Base-by-base conservation (phyloP, 2,113 vertebrate genomes). In the Mustela lutreola region DNA sequence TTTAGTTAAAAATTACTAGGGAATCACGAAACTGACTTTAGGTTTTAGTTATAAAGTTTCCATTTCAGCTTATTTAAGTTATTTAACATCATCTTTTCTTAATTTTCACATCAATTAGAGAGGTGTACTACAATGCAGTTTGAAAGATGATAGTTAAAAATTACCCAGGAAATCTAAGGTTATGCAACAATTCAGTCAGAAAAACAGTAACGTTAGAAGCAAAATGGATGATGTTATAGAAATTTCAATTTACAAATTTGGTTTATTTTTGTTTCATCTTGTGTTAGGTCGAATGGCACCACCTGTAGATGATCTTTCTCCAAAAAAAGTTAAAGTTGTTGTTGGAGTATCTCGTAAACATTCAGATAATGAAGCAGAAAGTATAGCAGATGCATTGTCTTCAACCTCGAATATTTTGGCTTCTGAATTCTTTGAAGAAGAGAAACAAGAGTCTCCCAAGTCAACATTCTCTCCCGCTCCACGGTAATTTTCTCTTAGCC, bases 201-300 rank as follows among this genome's bases (percentile, higher is more conserved):
- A 28, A 89, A 70, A 58, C 6, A 76, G 26, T 91, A 95, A 83
- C 18, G 86, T 65, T 28, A 85, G 81, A 88, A 89, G 33, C 71
- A 36, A 93, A 85, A 4, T 78, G 45, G 45, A 42, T 92, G 4
- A 84, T 80, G 1, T 42, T 95, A 67, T 18, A 71, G 45, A 94
- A 89, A 62, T 83, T 82, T 14, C 22, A 86, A 26, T 58, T 96
- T 73, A 73, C 12, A 81, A 36, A 24, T 75, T 11, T 85, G 18
- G 14, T 60, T 80, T 95, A 10, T 94, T 78, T 78, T 84, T 42
- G 12, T 97, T 7, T 97, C 39, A 81, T 94, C 45, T 95, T 89
- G 26, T 42, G 92, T 50, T 95, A 99, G 99, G 99, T 97, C 99
- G 99, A 90, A 99, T 99, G 99, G 99, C 99, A 62, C 99, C 99